Base-by-base conservation (phyloP, 2,888 invertebrate genomes). In the Chalcis sispes region DNA sequence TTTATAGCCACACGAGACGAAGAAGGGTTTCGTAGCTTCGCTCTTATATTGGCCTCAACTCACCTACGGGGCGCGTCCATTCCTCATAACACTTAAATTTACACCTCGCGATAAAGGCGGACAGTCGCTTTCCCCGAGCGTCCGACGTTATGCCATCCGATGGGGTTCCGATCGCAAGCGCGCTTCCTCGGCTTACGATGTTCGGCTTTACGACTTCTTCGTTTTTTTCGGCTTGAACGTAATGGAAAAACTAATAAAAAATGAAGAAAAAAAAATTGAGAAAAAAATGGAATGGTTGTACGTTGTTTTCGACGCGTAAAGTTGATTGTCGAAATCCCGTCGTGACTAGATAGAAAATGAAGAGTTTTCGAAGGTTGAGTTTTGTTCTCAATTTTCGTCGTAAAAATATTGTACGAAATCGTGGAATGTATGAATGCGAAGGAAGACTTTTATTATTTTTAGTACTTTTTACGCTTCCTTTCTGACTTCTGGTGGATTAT, bases 1-100 rank as follows among this genome's bases (percentile, higher is more conserved):
- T 86, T 86, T 86, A 86, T 82, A 83, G 84, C 79, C 84, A 79
- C 20, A 20, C 46, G n/a, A n/a, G n/a, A n/a, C n/a, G n/a, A n/a
- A n/a, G n/a, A n/a, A n/a, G n/a, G n/a, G n/a, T 42, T 67, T 80
- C 77, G 13, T 77, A 82, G 81, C 81, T 83, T 83, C 81, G 81
- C 80, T 82, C 82, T 84, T 83, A 75, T 48, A 83, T 83, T 83
- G 82, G 81, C 80, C n/a, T 77, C 40, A 78, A 83, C 82, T 80
- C 80, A 81, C 80, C 80, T 81, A n/a, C n/a, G n/a, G 79, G 79
- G 46, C 46, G 20, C 18, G 40, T n/a, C n/a, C 42, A 40, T 13
- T 79, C 71, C 80, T 80, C 81, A 81, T 82, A 81, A 81, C 80
- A 81, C 82, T 81, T 80, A 81, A 82, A 82, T 80, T 81, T 81